phyloP scores from a whole-genome alignment of 2,797 vertebrate genomes.

The Sebastes variabilis region DNA sequence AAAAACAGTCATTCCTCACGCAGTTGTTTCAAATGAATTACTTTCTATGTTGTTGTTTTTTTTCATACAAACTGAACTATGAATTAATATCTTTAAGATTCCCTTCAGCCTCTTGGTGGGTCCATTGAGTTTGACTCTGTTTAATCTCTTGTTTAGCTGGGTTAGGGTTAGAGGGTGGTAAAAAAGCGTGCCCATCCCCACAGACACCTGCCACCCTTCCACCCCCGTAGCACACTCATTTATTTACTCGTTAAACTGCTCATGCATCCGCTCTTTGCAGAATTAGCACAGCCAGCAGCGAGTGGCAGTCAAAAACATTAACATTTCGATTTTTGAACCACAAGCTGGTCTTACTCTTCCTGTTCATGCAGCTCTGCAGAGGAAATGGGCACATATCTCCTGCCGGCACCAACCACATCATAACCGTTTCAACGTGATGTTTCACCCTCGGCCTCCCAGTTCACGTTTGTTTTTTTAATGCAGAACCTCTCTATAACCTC shows the following conservation, averaged over 20 bases:
- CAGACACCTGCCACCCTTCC: not conserved
- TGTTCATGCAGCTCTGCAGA: constrained; percentile 42
- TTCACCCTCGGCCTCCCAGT: not conserved
- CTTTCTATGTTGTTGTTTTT: not conserved
- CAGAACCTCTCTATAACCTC: not conserved
- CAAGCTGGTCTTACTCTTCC: constrained; percentile 54
- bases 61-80: not conserved
- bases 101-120: not conserved
- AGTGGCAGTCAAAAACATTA: not conserved
- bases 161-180: not conserved
- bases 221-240: not conserved
- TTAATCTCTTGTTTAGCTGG: not conserved
- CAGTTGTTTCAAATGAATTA: not conserved
- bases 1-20: not conserved
- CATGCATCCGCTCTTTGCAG: constrained; percentile 4
- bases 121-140: not conserved
- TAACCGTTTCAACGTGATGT: not conserved
- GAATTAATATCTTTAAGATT: not conserved
- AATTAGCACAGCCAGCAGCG: not conserved
- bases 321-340: constrained; percentile 16
- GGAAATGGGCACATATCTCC: constrained; percentile 12
- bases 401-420: constrained; percentile 6
- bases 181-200: not conserved
- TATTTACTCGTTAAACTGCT: not conserved
- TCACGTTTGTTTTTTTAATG: not conserved